Conservation (phyloP, 2,888 invertebrate species). For the Xylota sylvarum region DNA sequence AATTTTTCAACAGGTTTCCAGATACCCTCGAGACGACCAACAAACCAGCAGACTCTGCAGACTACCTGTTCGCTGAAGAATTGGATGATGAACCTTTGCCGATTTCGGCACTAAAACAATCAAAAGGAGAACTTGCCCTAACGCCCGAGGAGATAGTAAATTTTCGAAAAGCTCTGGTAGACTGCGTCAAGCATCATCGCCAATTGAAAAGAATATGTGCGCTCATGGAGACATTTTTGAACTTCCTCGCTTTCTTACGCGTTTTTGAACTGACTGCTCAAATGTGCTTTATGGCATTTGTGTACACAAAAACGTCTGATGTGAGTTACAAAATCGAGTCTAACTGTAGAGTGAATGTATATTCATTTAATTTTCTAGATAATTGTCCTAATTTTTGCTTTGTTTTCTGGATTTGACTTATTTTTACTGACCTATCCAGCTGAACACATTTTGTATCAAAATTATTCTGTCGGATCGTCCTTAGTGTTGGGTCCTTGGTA, state of each 20-base stretch:
- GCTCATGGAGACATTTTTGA: constrained; percentile 64
- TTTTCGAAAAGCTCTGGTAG: constrained; percentile 55
- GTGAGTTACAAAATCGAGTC: not conserved
- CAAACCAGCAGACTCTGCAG: constrained; percentile 4
- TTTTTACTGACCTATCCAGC: constrained; percentile 54
- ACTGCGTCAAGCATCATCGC: constrained; percentile 79
- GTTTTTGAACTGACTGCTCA: constrained; percentile 45
- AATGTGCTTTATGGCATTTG: constrained; percentile 56
- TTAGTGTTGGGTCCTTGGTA: constrained; percentile 72
- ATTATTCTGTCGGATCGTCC: constrained; percentile 60
- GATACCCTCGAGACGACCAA: not conserved
- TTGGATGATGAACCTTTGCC: not conserved
- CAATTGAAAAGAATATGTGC: constrained; percentile 77
- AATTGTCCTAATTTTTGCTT: constrained; percentile 1
- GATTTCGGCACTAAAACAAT: not conserved
- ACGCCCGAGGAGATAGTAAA: constrained; percentile 9
- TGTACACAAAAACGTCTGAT: constrained; percentile 21
- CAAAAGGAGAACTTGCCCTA: too few species aligned
- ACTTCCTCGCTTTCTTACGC: constrained; percentile 45
- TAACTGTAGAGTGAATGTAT: too few species aligned
- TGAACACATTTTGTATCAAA: constrained; percentile 50
- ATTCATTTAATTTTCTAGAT: constrained; percentile 28
- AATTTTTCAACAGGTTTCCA: constrained; percentile 7
- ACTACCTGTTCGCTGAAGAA: constrained; percentile 28
- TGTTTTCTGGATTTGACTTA: constrained; percentile 41